These are phyloP conservation scores for Nemurella pictetii DNA, from an alignment of 2,888 invertebrate species.

Conservation along the genomic window DNA sequence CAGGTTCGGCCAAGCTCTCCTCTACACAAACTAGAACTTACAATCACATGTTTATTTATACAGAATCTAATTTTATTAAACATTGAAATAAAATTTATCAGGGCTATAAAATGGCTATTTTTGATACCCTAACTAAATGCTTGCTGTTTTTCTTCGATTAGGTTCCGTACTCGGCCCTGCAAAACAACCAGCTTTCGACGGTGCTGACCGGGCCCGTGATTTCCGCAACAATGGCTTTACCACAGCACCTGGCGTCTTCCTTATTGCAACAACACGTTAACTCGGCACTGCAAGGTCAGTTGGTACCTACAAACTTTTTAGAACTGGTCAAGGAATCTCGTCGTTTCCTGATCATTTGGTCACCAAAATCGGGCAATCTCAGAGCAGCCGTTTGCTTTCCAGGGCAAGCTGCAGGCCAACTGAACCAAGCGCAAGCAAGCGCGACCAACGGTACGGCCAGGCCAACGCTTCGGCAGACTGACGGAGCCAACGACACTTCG, in stretches of 20 bases:
- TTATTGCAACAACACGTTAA: slow-evolving; percentile 88
- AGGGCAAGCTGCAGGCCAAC: slow-evolving; percentile 15
- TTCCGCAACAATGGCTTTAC: slow-evolving; percentile 86
- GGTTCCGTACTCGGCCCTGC: slow-evolving; percentile 33
- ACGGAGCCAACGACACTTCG: slow-evolving; percentile 52
- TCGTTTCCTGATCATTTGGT: too few species aligned
- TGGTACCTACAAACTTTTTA: too few species aligned
- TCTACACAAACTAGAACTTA: too few species aligned
- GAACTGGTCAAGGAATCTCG: too few species aligned
- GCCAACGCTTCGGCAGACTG: slow-evolving; percentile 42
- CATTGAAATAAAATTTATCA: too few species aligned
- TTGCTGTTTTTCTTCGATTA: slow-evolving; percentile 9
- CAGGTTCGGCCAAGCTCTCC: slow-evolving; percentile 61
- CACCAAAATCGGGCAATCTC: too few species aligned
- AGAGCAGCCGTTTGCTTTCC: too few species aligned
- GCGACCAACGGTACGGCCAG: background rate
- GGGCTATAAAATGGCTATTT: too few species aligned
- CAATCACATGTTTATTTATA: too few species aligned
- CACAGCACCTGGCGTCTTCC: slow-evolving; percentile 77
- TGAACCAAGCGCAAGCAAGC: background rate
- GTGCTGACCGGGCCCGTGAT: slow-evolving; percentile 86
- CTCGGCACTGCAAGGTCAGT: slow-evolving; percentile 65
- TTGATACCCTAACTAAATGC: background rate
- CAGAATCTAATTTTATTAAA: too few species aligned
- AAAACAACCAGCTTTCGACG: slow-evolving; percentile 63